Conservation (phyloP, 2,113 vertebrate genomes). For the Tichodroma muraria region DNA sequence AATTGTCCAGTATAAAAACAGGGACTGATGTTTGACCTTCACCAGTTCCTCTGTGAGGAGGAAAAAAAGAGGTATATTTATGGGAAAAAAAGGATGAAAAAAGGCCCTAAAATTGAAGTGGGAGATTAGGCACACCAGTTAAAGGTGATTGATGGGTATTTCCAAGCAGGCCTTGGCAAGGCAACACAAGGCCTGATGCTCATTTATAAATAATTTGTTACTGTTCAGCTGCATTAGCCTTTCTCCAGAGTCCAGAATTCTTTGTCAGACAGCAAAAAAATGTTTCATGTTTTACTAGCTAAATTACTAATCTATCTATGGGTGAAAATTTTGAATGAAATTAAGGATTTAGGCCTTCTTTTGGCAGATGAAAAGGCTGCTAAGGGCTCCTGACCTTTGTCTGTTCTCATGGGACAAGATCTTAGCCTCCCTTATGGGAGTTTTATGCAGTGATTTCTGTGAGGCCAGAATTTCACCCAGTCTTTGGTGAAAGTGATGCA, state of each 20-base stretch:
- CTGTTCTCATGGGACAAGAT: background rate
- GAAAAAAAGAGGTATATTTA: background rate
- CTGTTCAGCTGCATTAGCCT: background rate
- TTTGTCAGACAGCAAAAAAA: background rate
- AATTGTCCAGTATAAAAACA: conserved; percentile 41
- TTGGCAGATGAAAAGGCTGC: background rate
- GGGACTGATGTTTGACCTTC: conserved; percentile 44
- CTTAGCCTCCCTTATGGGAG: background rate
- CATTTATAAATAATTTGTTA: background rate
- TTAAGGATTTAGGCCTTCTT: background rate
- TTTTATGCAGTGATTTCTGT: background rate
- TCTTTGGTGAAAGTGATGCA: background rate
- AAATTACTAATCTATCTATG: background rate
- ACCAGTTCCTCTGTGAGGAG: background rate
- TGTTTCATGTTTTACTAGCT: background rate
- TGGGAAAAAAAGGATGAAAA: background rate
- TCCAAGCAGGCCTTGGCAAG: background rate
- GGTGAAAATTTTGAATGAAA: background rate
- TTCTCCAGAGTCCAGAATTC: background rate
- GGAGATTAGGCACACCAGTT: background rate
- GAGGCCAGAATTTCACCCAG: background rate
- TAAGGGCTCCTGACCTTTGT: background rate
- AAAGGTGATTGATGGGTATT: background rate
- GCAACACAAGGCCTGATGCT: background rate
- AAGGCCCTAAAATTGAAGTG: background rate